These are phyloP conservation scores for Drosophila pectinifera DNA, from an alignment of 1,140 invertebrate species.

Conservation along the genomic window DNA sequence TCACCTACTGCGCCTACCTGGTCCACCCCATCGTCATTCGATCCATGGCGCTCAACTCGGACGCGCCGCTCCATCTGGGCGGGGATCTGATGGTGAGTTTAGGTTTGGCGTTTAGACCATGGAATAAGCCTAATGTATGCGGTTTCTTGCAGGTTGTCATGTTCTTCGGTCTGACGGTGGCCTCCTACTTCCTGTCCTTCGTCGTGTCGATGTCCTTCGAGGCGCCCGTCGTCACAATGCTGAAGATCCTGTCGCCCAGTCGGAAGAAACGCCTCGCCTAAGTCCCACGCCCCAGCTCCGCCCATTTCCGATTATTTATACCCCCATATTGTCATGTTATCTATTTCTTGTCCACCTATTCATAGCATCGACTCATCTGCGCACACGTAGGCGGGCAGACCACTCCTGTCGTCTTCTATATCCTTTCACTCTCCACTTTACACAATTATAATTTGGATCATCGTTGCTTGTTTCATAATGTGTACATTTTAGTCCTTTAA, in stretches of 20 bases:
- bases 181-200: constrained; percentile 92
- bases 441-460: constrained; percentile 30
- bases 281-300: constrained; percentile 9
- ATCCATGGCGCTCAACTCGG: constrained; percentile 90
- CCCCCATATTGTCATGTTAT: constrained; percentile 51
- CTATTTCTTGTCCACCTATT: constrained; percentile 51
- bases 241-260: constrained; percentile 91
- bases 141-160: constrained; percentile 87
- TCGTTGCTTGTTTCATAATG: constrained; percentile 68
- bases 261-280: constrained; percentile 86
- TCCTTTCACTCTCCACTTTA: constrained; percentile 2
- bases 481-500: constrained; percentile 80
- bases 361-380: constrained; percentile 55
- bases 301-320: constrained; percentile 67
- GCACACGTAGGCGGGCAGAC: background rate
- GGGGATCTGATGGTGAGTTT: constrained; percentile 89
- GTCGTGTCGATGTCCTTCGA: constrained; percentile 92
- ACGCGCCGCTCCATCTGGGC: constrained; percentile 91
- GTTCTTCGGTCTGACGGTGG: constrained; percentile 91
- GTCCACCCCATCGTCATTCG: constrained; percentile 93
- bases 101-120: no score
- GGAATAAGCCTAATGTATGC: background rate
- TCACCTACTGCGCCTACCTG: constrained; percentile 93
- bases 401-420: constrained; percentile 12
- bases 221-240: constrained; percentile 92